A percentile compares a stretch with the other conserved stretches of the same genome.
phyloP scores from a whole-genome alignment of 2,113 vertebrate species.

The Hippocampus abdominalis region DNA sequence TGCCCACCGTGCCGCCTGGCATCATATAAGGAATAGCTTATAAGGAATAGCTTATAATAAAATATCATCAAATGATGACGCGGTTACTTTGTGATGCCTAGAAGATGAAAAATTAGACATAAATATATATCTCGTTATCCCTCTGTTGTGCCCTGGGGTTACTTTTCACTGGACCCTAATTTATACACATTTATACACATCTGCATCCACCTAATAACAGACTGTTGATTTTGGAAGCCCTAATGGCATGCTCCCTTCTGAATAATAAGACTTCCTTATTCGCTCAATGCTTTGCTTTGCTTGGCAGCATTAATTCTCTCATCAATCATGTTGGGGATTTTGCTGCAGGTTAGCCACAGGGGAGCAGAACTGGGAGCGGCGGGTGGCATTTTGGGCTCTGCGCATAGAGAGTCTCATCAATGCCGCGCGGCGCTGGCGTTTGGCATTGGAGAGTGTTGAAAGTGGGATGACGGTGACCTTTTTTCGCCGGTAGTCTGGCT shows the following conservation, averaged over 20 bases:
- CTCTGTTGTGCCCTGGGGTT: neutral
- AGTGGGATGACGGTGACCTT: conserved; percentile 63
- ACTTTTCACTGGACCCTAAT: neutral
- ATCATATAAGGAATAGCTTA: too few relatives aligned
- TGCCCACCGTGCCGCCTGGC: too few relatives aligned
- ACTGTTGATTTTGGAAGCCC: conserved; percentile 29
- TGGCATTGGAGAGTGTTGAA: conserved; percentile 41
- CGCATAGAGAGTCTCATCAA: conserved; percentile 2
- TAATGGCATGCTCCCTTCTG: conserved; percentile 37
- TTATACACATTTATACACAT: conserved; percentile 2
- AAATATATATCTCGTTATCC: neutral
- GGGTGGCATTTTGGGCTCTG: conserved; percentile 47
- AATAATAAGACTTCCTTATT: conserved; percentile 45
- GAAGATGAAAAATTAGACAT: neutral
- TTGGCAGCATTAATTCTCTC: conserved; percentile 58
- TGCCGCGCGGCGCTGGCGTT: conserved; percentile 48
- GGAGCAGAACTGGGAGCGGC: neutral
- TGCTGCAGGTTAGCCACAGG: conserved; percentile 54
- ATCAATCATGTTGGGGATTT: conserved; percentile 60
- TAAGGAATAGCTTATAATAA: too few relatives aligned
- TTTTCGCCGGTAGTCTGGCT: conserved; percentile 45
- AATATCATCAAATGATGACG: neutral
- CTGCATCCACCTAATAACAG: conserved; percentile 26
- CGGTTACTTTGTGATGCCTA: too few relatives aligned
- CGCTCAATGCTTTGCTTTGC: conserved; percentile 47